Conservation (phyloP, 2,888 invertebrate genomes). For the Drosophila aldrichi region DNA sequence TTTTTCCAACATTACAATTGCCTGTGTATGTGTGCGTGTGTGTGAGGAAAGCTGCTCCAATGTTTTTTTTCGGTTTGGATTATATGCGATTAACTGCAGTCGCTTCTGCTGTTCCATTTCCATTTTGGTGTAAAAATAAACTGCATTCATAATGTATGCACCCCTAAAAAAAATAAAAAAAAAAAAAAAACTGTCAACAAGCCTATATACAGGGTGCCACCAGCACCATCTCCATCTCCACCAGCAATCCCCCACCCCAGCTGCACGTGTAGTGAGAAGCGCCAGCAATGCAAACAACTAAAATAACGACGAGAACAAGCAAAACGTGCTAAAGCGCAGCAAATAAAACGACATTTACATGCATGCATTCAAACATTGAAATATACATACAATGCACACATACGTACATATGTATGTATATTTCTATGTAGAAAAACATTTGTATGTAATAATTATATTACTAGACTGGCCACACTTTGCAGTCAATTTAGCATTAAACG, state of each 20-base stretch:
- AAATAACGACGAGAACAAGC: constrained; percentile 55
- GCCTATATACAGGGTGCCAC: constrained; percentile 55
- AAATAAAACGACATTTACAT: constrained; percentile 40
- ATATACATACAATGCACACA: constrained; percentile 11
- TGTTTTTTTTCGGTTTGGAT: constrained; percentile 47
- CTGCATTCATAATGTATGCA: constrained; percentile 41
- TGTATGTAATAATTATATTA: constrained; percentile 44
- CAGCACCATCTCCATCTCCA: neutral
- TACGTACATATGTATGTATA: neutral
- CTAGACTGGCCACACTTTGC: constrained; percentile 57
- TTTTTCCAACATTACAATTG: constrained; percentile 65
- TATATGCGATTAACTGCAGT: constrained; percentile 60
- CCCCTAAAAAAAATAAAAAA: constrained; percentile 28
- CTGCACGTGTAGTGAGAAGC: constrained; percentile 66
- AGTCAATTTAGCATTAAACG: constrained; percentile 73
- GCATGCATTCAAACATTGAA: constrained; percentile 9
- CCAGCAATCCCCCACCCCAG: constrained; percentile 26
- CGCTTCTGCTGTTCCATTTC: constrained; percentile 43
- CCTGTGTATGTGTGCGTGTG: constrained; percentile 11
- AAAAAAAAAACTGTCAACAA: constrained; percentile 66
- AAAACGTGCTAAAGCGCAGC: constrained; percentile 66
- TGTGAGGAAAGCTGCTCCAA: constrained; percentile 52
- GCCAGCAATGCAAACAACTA: constrained; percentile 63
- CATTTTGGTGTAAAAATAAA: constrained; percentile 60
- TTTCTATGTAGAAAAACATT: neutral